These are phyloP conservation scores for Parnassius mnemosyne DNA, from an alignment of 2,888 invertebrate genomes.

Conservation along the genomic window DNA sequence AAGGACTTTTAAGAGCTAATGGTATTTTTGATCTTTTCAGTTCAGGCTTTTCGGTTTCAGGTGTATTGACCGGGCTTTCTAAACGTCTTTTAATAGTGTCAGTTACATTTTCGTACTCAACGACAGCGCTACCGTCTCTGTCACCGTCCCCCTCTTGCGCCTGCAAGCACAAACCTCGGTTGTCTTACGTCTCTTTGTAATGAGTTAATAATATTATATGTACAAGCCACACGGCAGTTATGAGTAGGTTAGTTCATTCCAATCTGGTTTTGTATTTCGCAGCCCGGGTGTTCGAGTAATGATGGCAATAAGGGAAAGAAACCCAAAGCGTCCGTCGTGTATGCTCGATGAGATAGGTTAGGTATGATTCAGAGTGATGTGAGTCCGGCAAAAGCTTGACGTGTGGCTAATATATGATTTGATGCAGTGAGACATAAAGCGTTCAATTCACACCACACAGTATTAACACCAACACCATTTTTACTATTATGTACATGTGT, in stretches of 20 bases:
- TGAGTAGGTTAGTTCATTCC: conserved; percentile 40
- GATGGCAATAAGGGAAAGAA: conserved; percentile 21
- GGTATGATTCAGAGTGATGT: conserved; percentile 45
- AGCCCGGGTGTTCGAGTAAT: background rate
- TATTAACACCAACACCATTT: conserved; percentile 44
- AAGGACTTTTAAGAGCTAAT: conserved; percentile 64
- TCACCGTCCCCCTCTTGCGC: conserved; percentile 39
- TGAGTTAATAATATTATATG: conserved; percentile 33
- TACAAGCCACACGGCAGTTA: conserved; percentile 38
- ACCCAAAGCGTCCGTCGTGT: conserved; percentile 32
- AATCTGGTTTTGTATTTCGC: conserved; percentile 24
- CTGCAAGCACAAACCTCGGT: conserved; percentile 60
- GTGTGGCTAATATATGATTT: conserved; percentile 39
- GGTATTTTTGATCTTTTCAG: conserved; percentile 71
- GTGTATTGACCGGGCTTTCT: conserved; percentile 68
- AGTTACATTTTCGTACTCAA: conserved; percentile 81
- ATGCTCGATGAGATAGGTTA: conserved; percentile 37
- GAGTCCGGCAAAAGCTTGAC: conserved; percentile 42
- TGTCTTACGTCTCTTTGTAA: conserved; percentile 29
- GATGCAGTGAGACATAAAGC: conserved; percentile 49
- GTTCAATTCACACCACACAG: conserved; percentile 45
- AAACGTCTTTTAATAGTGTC: conserved; percentile 83
- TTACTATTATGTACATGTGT: conserved; percentile 36
- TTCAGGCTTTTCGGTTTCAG: conserved; percentile 61
- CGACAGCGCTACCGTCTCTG: conserved; percentile 29